These are phyloP conservation scores for Gallinago undulata DNA, from an alignment of 2,113 vertebrate species.

Conservation along the genomic window DNA sequence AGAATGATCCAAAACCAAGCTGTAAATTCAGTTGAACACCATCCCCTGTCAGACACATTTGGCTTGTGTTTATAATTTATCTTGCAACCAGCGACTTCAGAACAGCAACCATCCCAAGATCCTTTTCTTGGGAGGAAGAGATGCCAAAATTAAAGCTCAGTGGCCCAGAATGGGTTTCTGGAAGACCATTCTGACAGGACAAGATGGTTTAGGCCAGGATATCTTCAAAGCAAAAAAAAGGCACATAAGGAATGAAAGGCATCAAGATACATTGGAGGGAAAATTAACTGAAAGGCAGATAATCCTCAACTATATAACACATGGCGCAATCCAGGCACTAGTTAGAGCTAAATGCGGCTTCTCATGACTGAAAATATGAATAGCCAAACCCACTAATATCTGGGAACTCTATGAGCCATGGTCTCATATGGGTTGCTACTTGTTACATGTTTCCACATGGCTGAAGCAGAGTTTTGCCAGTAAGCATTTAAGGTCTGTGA, in stretches of 20 bases:
- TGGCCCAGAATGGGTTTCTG: neutral
- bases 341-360: neutral
- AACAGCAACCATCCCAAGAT: neutral
- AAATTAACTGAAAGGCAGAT: neutral
- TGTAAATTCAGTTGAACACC: neutral
- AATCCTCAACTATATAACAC: neutral
- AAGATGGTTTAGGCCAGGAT: neutral
- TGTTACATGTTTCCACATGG: neutral
- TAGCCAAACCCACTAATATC: neutral
- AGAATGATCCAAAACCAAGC: neutral
- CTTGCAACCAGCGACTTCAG: neutral
- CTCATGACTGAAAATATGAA: neutral
- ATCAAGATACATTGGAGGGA: neutral
- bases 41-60: fast-evolving
- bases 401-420: neutral
- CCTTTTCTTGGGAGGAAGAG: neutral
- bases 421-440: neutral
- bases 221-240: neutral
- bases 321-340: neutral
- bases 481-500: neutral
- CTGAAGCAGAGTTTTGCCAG: neutral
- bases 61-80: neutral
- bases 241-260: neutral
- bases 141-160: neutral
- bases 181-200: neutral